A percentile compares a stretch with the other conserved stretches of the same genome.
These are phyloP conservation scores for Hermaeophaga mercurialis DNA, from an alignment of 2,888 invertebrate genomes.

Conservation along the genomic window DNA sequence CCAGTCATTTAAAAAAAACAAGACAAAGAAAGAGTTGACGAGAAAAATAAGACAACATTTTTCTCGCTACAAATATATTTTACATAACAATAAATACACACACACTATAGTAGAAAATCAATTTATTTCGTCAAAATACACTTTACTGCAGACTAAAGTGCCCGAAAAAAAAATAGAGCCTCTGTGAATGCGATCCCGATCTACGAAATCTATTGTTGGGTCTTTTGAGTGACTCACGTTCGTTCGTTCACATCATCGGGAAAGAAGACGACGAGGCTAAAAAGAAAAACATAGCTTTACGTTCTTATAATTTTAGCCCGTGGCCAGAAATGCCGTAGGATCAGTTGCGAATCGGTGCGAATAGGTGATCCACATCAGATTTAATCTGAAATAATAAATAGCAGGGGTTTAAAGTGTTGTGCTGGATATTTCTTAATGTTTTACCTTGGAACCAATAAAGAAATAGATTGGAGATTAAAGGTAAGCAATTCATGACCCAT, in stretches of 20 bases:
- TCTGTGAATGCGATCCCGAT: neutral
- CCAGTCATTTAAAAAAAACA: no score
- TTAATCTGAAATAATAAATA: no score
- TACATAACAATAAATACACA: no score
- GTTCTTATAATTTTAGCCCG: constrained; percentile 15
- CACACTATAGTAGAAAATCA: no score
- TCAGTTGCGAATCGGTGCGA: constrained; percentile 12
- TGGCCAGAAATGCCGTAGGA: neutral
- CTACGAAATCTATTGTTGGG: constrained; percentile 19
- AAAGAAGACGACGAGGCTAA: constrained; percentile 10
- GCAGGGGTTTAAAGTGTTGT: neutral
- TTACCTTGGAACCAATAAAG: constrained; percentile 18
- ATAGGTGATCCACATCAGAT: constrained; percentile 2
- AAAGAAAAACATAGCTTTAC: constrained; percentile 3
- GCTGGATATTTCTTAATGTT: constrained; percentile 11
- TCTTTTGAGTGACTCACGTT: constrained; percentile 23
- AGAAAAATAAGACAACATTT: no score
- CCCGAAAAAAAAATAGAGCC: neutral
- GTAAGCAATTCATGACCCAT: neutral
- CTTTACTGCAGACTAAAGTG: no score
- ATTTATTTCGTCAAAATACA: no score
- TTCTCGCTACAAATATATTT: no score
- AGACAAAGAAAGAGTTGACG: no score
- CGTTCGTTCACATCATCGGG: constrained; percentile 15
- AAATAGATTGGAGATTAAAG: constrained; percentile 16